Percentiles rank a stretch among this genome's conserved stretches.
Evolutionary conservation across 2,888 invertebrate genomes (phyloP).

Genomic region (Isotomurus palustris): DNA sequence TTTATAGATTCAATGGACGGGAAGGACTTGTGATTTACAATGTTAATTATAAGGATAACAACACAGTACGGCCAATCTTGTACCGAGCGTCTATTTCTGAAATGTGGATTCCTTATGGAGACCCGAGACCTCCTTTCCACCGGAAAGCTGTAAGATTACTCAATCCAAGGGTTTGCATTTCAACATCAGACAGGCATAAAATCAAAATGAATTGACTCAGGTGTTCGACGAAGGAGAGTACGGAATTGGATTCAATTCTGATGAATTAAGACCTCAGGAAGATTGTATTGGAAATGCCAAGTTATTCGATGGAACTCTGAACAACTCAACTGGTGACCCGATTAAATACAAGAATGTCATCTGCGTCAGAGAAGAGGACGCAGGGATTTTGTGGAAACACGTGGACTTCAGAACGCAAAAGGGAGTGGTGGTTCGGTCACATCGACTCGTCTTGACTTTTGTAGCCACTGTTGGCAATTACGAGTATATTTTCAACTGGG

Average conservation of each 20-base stretch:
- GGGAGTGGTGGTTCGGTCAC: slow-evolving; percentile 24
- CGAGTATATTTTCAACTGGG: slow-evolving; percentile 40
- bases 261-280: slow-evolving; percentile 28
- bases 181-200: no score
- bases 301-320: slow-evolving; percentile 34
- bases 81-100: slow-evolving; percentile 38
- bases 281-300: slow-evolving; percentile 35
- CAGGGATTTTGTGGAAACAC: slow-evolving; percentile 37
- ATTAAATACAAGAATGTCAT: slow-evolving; percentile 32
- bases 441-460: slow-evolving; percentile 35
- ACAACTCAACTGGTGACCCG: slow-evolving; percentile 28
- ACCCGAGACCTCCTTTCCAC: slow-evolving; percentile 41
- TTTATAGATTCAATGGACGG: slow-evolving; percentile 34
- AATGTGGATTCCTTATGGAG: slow-evolving; percentile 41
- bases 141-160: slow-evolving; percentile 37
- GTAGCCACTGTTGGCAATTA: slow-evolving; percentile 40
- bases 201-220: no score
- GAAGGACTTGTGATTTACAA: slow-evolving; percentile 41
- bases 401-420: slow-evolving; percentile 36
- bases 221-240: slow-evolving; percentile 32
- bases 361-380: slow-evolving; percentile 42
- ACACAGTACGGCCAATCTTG: slow-evolving; percentile 23
- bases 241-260: slow-evolving; percentile 33
- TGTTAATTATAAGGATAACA: slow-evolving; percentile 34
- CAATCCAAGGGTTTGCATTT: no score